Evolutionary conservation across 2,113 vertebrate species (phyloP).

Genomic region (Psophia crepitans): DNA sequence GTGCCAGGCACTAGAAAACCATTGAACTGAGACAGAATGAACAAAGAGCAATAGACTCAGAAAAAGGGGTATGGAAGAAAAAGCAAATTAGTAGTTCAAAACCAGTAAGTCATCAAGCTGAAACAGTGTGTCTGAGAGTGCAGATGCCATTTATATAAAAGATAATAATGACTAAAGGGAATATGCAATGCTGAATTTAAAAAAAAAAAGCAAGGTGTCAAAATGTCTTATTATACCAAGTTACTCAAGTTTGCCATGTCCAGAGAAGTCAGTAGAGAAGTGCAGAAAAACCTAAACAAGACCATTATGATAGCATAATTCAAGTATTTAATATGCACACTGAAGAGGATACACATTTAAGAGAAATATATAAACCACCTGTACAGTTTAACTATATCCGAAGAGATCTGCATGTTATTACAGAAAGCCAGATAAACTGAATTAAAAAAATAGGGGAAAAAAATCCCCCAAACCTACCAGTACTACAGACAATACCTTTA

Average conservation of each 20-base stretch:
- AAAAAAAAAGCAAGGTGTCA: background rate
- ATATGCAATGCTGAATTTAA: background rate
- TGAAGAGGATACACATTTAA: background rate
- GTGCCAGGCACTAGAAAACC: background rate
- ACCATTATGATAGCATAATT: background rate
- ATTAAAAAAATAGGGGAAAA: background rate
- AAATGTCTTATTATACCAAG: background rate
- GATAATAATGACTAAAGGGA: background rate
- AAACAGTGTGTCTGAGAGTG: background rate
- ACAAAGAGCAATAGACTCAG: background rate
- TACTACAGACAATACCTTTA: background rate
- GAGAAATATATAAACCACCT: background rate
- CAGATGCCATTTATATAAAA: background rate
- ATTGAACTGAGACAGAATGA: background rate
- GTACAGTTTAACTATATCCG: background rate
- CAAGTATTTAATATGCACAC: background rate
- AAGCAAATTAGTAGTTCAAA: background rate
- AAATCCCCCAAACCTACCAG: background rate
- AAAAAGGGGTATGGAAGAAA: background rate
- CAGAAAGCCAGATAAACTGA: background rate
- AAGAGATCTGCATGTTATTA: background rate
- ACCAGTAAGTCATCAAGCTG: background rate
- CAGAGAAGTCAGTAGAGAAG: background rate
- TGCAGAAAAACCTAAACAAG: background rate
- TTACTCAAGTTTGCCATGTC: background rate